Conservation (phyloP, 37 sponge, comb jelly and placozoan species). For the Bolinopsis microptera region DNA sequence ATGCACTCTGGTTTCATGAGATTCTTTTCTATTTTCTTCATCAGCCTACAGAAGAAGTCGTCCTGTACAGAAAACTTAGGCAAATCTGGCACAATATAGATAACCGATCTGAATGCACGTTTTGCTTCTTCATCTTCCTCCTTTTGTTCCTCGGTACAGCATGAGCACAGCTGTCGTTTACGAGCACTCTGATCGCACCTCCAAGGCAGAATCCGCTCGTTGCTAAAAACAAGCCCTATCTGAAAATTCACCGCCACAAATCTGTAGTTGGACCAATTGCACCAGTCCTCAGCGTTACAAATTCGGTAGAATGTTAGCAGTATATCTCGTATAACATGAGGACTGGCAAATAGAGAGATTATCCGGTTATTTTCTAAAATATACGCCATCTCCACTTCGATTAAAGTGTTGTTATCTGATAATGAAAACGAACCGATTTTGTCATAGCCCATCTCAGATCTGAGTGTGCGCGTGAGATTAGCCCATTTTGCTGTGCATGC, state of each 20-base stretch:
- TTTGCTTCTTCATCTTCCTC: slow-evolving; percentile 11
- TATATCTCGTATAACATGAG: background rate
- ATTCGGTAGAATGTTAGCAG: background rate
- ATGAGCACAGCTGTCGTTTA: background rate
- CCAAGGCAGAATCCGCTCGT: slow-evolving; percentile 50
- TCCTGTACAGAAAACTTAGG: slow-evolving; percentile 5
- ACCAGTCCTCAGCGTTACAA: background rate
- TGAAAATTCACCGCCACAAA: slow-evolving; percentile 22
- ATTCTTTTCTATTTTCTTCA: background rate
- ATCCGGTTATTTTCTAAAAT: background rate
- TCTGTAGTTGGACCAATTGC: background rate
- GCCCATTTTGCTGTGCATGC: background rate
- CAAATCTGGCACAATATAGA: slow-evolving; percentile 12
- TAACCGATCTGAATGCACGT: slow-evolving; percentile 48
- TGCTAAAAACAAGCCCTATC: background rate
- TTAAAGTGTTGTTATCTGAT: background rate
- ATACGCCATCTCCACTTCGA: background rate
- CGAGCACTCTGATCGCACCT: slow-evolving; percentile 43
- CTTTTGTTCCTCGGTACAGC: slow-evolving; percentile 42
- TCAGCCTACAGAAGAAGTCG: background rate
- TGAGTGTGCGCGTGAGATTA: background rate
- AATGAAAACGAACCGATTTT: background rate
- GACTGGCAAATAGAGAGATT: slow-evolving; percentile 7
- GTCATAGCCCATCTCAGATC: background rate
- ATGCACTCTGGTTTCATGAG: slow-evolving; percentile 1